Conservation (phyloP, 2,113 vertebrate species). For the Rhinopomastus cyanomelas region DNA sequence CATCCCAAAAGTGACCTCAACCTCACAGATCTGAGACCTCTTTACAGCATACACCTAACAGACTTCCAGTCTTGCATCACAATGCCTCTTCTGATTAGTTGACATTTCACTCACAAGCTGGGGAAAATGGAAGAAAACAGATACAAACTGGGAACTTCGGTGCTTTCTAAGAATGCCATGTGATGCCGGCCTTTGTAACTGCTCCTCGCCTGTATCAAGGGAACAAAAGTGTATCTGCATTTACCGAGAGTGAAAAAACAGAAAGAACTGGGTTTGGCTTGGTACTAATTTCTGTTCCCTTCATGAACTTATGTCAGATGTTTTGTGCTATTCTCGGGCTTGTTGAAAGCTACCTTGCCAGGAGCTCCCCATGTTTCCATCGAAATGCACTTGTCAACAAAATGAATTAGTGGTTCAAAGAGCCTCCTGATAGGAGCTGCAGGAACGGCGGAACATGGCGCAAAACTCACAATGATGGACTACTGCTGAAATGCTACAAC, state of each 20-base stretch:
- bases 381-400: neutral
- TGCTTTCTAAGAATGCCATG: neutral
- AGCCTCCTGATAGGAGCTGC: neutral
- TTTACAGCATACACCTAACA: neutral
- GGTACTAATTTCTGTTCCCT: neutral
- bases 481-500: neutral
- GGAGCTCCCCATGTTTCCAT: neutral
- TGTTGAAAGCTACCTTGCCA: neutral
- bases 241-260: neutral
- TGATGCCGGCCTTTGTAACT: neutral
- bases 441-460: neutral
- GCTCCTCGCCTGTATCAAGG: neutral
- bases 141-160: neutral
- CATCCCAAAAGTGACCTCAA: neutral
- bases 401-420: neutral
- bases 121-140: neutral
- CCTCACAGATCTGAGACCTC: neutral
- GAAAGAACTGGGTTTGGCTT: neutral
- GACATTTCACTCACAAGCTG: neutral
- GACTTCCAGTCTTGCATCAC: neutral
- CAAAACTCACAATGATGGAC: neutral
- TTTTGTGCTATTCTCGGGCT: neutral
- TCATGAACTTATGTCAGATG: neutral
- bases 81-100: neutral
- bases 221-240: neutral